Conservation (phyloP, 2,888 invertebrate species). For the Nomada ruficornis region DNA sequence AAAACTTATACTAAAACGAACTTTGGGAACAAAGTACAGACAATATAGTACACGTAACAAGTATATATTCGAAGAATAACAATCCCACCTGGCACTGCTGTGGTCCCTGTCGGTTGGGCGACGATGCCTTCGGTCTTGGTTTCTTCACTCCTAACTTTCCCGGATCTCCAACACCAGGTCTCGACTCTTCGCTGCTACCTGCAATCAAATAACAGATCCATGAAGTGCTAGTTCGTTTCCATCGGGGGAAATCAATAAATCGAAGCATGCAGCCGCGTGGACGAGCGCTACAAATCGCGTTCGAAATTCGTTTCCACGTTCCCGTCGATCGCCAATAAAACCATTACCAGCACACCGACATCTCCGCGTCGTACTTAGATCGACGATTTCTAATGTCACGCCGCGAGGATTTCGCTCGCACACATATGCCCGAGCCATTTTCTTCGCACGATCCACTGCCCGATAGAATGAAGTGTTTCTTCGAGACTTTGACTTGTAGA, state of each 20-base stretch:
- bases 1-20: too few species aligned
- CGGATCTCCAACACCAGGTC: constrained; percentile 85
- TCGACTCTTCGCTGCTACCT: constrained; percentile 86
- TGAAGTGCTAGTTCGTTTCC: constrained; percentile 19
- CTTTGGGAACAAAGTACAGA: too few species aligned
- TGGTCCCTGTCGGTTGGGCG: constrained; percentile 95
- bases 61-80: not conserved
- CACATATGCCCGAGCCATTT: constrained; percentile 24
- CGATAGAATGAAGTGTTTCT: constrained; percentile 49
- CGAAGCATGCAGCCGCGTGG: not conserved
- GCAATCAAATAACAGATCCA: constrained; percentile 64
- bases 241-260: constrained; percentile 33
- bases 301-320: constrained; percentile 31
- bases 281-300: constrained; percentile 4
- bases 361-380: constrained; percentile 45
- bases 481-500: constrained; percentile 73
- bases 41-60: too few species aligned
- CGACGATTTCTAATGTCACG: constrained; percentile 61
- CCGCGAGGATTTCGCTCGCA: constrained; percentile 40
- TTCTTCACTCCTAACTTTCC: constrained; percentile 88
- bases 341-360: constrained; percentile 37
- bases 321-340: constrained; percentile 32
- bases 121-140: constrained; percentile 93
- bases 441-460: constrained; percentile 36
- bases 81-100: constrained; percentile 94